Percentiles rank a stretch among this genome's conserved stretches.
Conservation (phyloP, 1,140 invertebrate species). For the Ridgeia piscesae region DNA sequence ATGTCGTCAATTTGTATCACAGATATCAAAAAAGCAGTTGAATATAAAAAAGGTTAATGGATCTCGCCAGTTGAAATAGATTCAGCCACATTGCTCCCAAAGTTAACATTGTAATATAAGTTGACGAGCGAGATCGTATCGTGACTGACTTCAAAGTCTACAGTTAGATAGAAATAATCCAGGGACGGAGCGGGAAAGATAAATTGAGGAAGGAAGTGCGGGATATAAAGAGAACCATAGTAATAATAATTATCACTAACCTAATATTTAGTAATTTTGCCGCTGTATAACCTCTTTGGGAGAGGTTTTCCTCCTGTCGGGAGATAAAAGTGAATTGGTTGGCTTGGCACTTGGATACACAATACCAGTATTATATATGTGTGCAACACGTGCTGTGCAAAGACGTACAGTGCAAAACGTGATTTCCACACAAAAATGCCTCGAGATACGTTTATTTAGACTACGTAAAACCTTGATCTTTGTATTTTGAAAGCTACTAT, state of each 20-base stretch:
- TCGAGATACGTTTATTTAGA: too few species aligned
- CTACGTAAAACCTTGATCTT: too few species aligned
- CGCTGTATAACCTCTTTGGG: background rate
- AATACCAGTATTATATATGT: background rate
- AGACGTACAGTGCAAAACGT: too few species aligned
- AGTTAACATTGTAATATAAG: too few species aligned
- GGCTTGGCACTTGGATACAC: background rate
- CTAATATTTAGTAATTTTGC: slow-evolving; percentile 6
- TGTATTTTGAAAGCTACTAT: too few species aligned
- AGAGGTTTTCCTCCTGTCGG: background rate
- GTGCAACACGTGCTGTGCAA: too few species aligned
- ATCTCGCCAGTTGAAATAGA: too few species aligned
- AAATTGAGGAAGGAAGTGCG: background rate
- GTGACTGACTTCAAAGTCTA: background rate
- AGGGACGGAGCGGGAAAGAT: background rate
- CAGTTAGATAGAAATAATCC: background rate
- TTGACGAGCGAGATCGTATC: background rate
- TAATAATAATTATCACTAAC: slow-evolving; percentile 6
- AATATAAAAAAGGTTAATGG: too few species aligned
- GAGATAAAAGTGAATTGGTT: background rate
- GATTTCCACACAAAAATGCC: too few species aligned
- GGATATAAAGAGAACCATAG: background rate
- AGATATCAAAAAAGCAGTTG: too few species aligned
- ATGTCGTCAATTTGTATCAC: too few species aligned
- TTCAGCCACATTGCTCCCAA: too few species aligned